Evolutionary conservation across 2,888 invertebrate species (phyloP).

Genomic region (Leptinotarsa juncta): DNA sequence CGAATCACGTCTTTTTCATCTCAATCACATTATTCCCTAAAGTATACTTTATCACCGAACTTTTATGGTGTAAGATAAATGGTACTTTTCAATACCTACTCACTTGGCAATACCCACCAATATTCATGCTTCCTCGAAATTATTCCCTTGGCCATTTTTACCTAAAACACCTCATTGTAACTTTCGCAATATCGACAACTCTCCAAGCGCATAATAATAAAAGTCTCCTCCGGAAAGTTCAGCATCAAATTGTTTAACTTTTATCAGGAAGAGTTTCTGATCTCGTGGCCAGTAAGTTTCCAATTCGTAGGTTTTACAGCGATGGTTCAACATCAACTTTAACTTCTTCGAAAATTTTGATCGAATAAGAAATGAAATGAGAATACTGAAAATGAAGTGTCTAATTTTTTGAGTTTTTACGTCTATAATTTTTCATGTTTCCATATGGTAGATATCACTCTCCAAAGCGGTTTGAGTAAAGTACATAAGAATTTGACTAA

Average conservation of each 20-base stretch:
- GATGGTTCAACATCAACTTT: neutral
- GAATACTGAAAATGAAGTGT: too few species aligned
- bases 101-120: constrained; percentile 1
- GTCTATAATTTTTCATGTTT: too few species aligned
- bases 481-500: too few species aligned
- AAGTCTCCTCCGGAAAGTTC: constrained; percentile 16
- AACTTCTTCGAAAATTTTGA: neutral
- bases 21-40: neutral
- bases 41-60: neutral
- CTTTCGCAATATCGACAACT: constrained; percentile 35
- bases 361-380: too few species aligned
- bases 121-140: constrained; percentile 1
- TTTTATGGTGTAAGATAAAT: neutral
- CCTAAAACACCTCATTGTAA: constrained; percentile 29
- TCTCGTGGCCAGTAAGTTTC: neutral
- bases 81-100: constrained; percentile 2
- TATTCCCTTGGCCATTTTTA: constrained; percentile 11
- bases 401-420: too few species aligned
- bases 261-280: constrained; percentile 16
- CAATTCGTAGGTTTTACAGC: neutral
- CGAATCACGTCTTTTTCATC: neutral
- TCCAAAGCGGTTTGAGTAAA: too few species aligned
- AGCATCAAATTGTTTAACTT: constrained; percentile 26
- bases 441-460: too few species aligned
- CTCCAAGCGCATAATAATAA: constrained; percentile 20